Evolutionary conservation across 2,888 invertebrate species (phyloP), one percentile per base, ranked within the genome.

Genomic region (Smittia sp.): DNA sequence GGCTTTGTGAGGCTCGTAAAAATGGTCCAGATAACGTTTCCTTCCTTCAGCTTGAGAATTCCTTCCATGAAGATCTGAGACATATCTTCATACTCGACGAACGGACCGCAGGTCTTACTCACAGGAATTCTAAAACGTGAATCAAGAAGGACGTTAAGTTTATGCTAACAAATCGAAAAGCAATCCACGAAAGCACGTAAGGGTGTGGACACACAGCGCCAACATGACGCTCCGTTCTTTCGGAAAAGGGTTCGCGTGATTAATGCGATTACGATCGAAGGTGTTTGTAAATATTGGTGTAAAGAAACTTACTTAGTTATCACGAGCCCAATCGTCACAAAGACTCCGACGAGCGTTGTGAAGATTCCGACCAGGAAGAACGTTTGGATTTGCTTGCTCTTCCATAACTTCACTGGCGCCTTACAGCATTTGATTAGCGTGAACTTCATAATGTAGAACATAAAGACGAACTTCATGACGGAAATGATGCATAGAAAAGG

Each of bases 301-400:
- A 72, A 58, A 3, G 75, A 67, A 38, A 79, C 81, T 83, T 77
- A 89, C 89, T 84, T 83, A 1, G 89, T 83, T 75, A 91, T 85
- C n/a, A 90, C 82, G 15, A 88, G 88, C n/a, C 88, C 89, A 54
- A 88, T 79, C 0, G 83, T 84, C 20, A 87, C 84, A 6, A 89
- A 79, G 0, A 89, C 85, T 0, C 85, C 82, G 75, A 90, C 84
- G 66, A 90, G 84, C 0, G 89, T 88, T 68, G 90, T 78, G 75
- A 90, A 89, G 1, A 88, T 86, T 76, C 90, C 82, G 78, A 88
- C 87, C 76, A 89, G 84, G 76, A 92, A 89, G 74, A 91, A 85
- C 0, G 93, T 92, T 78, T 92, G 89, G 0, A 90, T 90, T 22
- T 65, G 65, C 22, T 73, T 73, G 11, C 46, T 46, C 22, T 65